Evolutionary conservation across 2,797 vertebrate species (phyloP), one percentile per base, ranked within the genome.

Genomic region (Cheirogaleus major): DNA sequence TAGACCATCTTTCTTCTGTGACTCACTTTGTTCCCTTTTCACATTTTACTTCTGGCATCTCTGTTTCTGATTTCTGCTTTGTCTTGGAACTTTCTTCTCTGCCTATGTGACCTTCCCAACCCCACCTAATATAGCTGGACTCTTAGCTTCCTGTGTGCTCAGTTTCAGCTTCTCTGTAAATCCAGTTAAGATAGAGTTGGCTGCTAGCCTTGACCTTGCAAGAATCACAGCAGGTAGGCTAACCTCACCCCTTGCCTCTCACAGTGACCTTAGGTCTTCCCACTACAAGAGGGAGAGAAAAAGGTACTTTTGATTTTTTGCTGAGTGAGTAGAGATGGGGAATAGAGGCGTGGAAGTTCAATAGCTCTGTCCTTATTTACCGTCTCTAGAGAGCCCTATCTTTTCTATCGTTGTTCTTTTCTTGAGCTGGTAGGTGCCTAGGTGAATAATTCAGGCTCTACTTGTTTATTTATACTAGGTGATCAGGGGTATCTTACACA

Each of bases 381-480:
- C 7, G 11, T 85, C 30, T 85, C 20, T 88, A 65, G 83, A 93
- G 79, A 82, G 35, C 20, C 7, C 43, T 15, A 1, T 45, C 2
- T 88, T 89, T 85, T 38, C 52, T 3, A 59, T 50, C 38, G 91
- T 73, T 72, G 20, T 78, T 80, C 30, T 92, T 90, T 76, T 83
- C 10, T 73, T 59, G 13, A 41, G 32, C 45, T 76, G 23, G 27
- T 65, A 20, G 41, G 4, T 87, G 89, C 50, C 48, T 82, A 81
- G 23, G 38, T 94, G 50, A 95, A 96, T 91, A 89, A 96, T 86
- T 94, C 38, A 94, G 59, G 45, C n/a, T 59, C 91, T 30, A 88
- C 59, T 95, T 96, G 35, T 76, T 88, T 86, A 86, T 75, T 95
- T 91, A 82, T 61, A 17, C 17, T 35, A 63, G 59, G 7, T 23